A percentile compares a stretch with the other conserved stretches of the same genome.
Conservation (phyloP, 2,113 vertebrate genomes). For the Paradoxurus hermaphroditus region DNA sequence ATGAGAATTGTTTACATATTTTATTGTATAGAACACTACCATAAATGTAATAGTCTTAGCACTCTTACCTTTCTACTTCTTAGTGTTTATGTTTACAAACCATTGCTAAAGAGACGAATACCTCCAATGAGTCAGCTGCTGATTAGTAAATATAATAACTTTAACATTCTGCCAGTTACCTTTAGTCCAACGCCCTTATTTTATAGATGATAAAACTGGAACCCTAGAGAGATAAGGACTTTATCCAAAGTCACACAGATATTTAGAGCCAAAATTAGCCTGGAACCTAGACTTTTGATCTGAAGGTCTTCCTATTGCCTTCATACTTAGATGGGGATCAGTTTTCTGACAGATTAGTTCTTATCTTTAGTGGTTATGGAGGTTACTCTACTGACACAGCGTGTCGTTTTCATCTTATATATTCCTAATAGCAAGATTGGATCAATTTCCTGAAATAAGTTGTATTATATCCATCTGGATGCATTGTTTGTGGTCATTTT, state of each 20-base stretch:
- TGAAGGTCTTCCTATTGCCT: background rate
- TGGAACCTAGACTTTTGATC: background rate
- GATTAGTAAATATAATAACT: constrained; percentile 67
- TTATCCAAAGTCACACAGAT: background rate
- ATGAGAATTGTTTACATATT: constrained; percentile 37
- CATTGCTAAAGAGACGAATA: constrained; percentile 67
- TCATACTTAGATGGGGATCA: background rate
- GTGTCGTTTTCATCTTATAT: background rate
- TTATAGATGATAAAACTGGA: constrained; percentile 7
- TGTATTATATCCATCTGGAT: background rate
- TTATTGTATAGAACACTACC: constrained; percentile 63
- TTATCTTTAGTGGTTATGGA: background rate
- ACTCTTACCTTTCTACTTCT: constrained; percentile 46
- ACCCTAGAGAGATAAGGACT: background rate
- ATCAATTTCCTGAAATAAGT: background rate
- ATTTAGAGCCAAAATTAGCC: background rate
- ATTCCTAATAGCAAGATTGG: background rate
- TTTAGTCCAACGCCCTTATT: background rate
- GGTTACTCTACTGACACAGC: background rate
- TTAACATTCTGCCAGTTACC: constrained; percentile 17
- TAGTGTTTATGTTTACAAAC: constrained; percentile 45
- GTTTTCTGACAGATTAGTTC: background rate
- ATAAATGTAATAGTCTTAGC: constrained; percentile 65
- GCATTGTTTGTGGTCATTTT: background rate
- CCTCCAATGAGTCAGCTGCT: constrained; percentile 59